Percentiles rank a stretch among this genome's conserved stretches.
These are phyloP conservation scores for Pterophyllum scalare DNA, from an alignment of 2,113 vertebrate species.

Conservation along the genomic window DNA sequence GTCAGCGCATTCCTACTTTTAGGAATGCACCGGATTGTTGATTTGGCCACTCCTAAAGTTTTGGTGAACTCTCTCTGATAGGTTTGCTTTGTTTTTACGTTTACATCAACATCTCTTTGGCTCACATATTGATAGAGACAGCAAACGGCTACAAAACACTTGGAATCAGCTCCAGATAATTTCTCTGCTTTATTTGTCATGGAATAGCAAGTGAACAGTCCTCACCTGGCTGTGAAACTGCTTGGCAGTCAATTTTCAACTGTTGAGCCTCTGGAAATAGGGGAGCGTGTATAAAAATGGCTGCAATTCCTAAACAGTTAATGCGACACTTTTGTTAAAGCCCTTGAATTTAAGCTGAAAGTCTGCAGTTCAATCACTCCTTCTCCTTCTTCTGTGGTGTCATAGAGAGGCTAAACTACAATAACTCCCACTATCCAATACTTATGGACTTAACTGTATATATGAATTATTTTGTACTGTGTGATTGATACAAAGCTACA, in stretches of 20 bases:
- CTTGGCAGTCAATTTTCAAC: background rate
- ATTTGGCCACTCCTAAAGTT: background rate
- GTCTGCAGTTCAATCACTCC: background rate
- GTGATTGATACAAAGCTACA: background rate
- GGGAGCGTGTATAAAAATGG: background rate
- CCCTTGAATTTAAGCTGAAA: background rate
- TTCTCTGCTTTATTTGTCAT: background rate
- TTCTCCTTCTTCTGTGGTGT: too few relatives aligned
- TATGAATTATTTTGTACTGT: background rate
- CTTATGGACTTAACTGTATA: background rate
- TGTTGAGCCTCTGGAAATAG: background rate
- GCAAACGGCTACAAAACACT: background rate
- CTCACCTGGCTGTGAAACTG: background rate
- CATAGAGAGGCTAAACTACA: background rate
- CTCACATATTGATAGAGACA: background rate
- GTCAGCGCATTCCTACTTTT: background rate
- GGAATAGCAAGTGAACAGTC: background rate
- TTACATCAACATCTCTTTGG: background rate
- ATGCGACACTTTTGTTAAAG: background rate
- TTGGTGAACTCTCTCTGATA: background rate
- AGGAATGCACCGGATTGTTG: background rate
- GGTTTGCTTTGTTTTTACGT: background rate
- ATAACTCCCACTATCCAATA: background rate
- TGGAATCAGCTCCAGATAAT: background rate
- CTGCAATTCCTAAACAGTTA: background rate